These are phyloP conservation scores for Apteryx mantelli DNA, from an alignment of 2,113 vertebrate species.

Conservation along the genomic window DNA sequence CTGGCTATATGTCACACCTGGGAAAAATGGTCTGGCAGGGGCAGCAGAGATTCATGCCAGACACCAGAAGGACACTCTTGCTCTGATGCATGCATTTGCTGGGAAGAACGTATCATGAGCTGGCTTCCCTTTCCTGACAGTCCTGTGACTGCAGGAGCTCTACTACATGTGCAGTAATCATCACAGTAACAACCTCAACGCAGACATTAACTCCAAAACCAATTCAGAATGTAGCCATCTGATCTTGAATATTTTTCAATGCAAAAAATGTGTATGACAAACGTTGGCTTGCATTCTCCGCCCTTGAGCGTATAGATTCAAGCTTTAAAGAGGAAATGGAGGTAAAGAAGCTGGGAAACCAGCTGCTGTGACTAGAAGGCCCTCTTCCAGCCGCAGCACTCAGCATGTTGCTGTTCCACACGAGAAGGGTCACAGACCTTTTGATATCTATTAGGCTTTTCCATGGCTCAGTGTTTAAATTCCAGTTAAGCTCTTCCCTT, in stretches of 20 bases:
- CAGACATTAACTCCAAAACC: not conserved
- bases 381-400: not conserved
- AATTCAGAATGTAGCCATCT: not conserved
- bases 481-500: not conserved
- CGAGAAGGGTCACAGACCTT: not conserved
- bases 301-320: not conserved
- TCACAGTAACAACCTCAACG: not conserved
- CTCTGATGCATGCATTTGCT: not conserved
- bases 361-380: not conserved
- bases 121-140: not conserved
- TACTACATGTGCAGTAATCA: not conserved
- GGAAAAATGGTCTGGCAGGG: not conserved
- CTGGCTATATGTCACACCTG: not conserved
- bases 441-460: not conserved
- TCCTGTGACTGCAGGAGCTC: not conserved
- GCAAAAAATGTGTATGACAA: not conserved
- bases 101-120: not conserved
- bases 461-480: not conserved
- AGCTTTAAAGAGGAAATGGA: not conserved
- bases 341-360: not conserved
- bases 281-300: not conserved
- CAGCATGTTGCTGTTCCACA: rapidly evolving
- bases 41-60: not conserved
- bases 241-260: not conserved
- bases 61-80: not conserved